These are phyloP conservation scores for Hirundo rustica DNA, from an alignment of 2,797 vertebrate species.

Conservation along the genomic window DNA sequence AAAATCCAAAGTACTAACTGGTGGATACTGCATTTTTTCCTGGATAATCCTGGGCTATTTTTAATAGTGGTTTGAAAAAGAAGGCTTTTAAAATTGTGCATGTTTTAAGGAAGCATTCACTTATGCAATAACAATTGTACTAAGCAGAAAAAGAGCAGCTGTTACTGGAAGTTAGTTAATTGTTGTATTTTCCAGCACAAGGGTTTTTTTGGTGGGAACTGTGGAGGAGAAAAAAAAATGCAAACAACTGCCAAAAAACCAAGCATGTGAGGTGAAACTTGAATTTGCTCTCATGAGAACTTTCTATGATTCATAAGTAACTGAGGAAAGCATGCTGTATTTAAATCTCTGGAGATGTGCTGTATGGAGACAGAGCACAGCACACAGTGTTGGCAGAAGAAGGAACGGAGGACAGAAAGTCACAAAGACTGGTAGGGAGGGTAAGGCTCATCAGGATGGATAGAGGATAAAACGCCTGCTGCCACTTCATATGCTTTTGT, in stretches of 20 bases:
- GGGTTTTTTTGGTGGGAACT: conserved; percentile 42
- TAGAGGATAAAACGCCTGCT: neutral
- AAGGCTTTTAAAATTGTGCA: neutral
- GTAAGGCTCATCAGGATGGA: neutral
- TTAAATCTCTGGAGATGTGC: conserved; percentile 32
- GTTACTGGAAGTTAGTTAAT: conserved; percentile 52
- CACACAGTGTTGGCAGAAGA: neutral
- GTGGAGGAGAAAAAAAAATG: neutral
- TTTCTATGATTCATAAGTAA: conserved; percentile 3
- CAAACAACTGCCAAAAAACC: conserved; percentile 33
- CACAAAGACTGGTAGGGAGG: neutral
- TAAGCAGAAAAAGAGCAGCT: conserved; percentile 16
- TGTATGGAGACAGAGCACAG: neutral
- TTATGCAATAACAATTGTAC: neutral
- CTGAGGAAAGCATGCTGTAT: neutral
- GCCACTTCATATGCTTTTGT: neutral
- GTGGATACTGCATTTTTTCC: neutral
- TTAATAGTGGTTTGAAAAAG: neutral
- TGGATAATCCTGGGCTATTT: neutral
- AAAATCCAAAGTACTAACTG: neutral
- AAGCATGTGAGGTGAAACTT: conserved; percentile 40
- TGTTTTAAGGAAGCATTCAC: neutral
- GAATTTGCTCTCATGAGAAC: conserved; percentile 52
- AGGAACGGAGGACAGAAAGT: neutral
- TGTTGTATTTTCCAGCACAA: conserved; percentile 39